Base-by-base conservation (phyloP, 2,113 vertebrate species). In the Corvus hawaiiensis region DNA sequence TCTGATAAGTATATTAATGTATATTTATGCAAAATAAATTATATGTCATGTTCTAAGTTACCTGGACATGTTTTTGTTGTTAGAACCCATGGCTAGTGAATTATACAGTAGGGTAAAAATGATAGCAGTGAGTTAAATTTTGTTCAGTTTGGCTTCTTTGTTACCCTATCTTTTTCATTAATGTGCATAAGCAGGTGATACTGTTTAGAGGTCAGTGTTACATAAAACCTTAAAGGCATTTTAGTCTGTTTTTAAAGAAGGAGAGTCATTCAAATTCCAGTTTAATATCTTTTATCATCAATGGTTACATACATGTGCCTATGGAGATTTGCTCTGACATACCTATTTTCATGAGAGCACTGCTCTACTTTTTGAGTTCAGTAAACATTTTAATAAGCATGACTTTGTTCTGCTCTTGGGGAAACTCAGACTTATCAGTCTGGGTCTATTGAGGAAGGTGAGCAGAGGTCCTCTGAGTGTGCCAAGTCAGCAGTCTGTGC, bases 371-470 rank as follows among this genome's bases (percentile, higher is more conserved):
- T 93, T 71, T 87, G 68, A 90, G 52, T 43, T 91, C 91, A 92
- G 93, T 89, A 97, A 98, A 97, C 87, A 92, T 93, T 96, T 98
- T 96, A 96, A 96, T 94, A 97, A 96, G 83, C 89, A 46, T 95
- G 92, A 82, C 96, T 97, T 96, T 26, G 35, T 97, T 96, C 82
- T 91, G 89, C 94, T 95, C 68, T 79, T 97, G 85, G 94, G 75
- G 64, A 92, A 83, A 43, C 73, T 96, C 77, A 80, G 84, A 26
- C 32, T 93, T 98, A 96, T 93, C 94, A 96, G 48, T 74, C 48
- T 95, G 32, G 52, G 52, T 84, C 94, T 97, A 27, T 67, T 95
- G 97, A 94, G 91, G 73, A 97, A 96, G 95, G 95, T 95, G 93
- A 94, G 75, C 86, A 92, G 78, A 96, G 87, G 88, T 96, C 80